phyloP scores from a whole-genome alignment of 2,888 invertebrate genomes.

The Mythimna vitellina region DNA sequence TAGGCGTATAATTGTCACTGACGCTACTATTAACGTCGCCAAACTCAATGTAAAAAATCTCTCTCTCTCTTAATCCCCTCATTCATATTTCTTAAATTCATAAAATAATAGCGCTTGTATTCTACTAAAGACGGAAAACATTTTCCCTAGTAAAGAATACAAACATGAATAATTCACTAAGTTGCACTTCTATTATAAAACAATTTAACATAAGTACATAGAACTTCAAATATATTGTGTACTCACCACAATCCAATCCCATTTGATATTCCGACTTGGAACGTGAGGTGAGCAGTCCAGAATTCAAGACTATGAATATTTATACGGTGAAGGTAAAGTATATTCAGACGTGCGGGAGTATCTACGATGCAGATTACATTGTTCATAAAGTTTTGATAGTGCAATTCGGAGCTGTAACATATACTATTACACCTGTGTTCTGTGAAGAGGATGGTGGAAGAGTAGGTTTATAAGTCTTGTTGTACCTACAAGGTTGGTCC shows the following conservation, averaged over 20 bases:
- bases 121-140: too few species aligned
- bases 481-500: neutral
- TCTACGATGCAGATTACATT: constrained; percentile 51
- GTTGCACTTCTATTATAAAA: constrained; percentile 16
- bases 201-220: constrained; percentile 44
- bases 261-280: constrained; percentile 61
- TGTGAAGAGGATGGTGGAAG: neutral
- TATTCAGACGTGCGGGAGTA: constrained; percentile 43
- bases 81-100: too few species aligned
- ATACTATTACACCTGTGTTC: constrained; percentile 13
- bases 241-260: constrained; percentile 59
- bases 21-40: neutral
- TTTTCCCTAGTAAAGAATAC: neutral
- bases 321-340: constrained; percentile 49
- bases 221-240: constrained; percentile 56
- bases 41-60: too few species aligned
- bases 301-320: constrained; percentile 65
- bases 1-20: neutral
- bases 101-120: too few species aligned
- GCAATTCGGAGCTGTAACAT: constrained; percentile 41
- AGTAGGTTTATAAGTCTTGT: neutral
- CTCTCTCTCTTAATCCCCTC: too few species aligned
- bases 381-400: constrained; percentile 60
- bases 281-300: constrained; percentile 63
- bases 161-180: neutral